Percentiles rank a stretch among this genome's conserved stretches.
Conservation (phyloP, 2,797 vertebrate species). For the Toxotes lorentzi region DNA sequence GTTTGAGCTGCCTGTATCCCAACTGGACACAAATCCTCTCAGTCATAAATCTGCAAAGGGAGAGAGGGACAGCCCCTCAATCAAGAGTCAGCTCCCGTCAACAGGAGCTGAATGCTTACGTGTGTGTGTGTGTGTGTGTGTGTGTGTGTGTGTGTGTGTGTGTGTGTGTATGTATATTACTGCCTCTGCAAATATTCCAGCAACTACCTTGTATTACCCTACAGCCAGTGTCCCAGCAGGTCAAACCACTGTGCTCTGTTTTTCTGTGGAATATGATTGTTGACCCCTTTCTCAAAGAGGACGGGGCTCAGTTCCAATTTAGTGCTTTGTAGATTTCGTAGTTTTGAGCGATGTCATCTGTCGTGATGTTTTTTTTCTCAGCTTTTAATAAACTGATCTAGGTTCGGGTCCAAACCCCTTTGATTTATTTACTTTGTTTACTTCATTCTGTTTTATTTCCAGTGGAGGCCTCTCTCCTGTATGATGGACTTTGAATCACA, state of each 20-base stretch:
- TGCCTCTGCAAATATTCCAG: conserved; percentile 27
- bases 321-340: too few relatives aligned
- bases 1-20: conserved; percentile 62
- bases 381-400: too few relatives aligned
- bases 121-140: conserved; percentile 47
- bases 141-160: conserved; percentile 45
- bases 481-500: too few relatives aligned
- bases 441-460: too few relatives aligned
- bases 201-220: background rate
- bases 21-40: conserved; percentile 77
- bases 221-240: conserved; percentile 13
- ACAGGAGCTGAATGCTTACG: conserved; percentile 43
- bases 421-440: too few relatives aligned
- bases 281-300: conserved; percentile 39
- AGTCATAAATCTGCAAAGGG: conserved; percentile 74
- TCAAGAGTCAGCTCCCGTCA: conserved; percentile 69
- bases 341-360: too few relatives aligned
- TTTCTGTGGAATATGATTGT: conserved; percentile 18
- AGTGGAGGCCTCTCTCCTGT: too few relatives aligned
- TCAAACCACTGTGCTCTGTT: conserved; percentile 23
- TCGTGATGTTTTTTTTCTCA: too few relatives aligned
- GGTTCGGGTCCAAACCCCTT: too few relatives aligned
- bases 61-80: conserved; percentile 71
- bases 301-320: background rate
- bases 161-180: conserved; percentile 53